phyloP scores from a whole-genome alignment of 1,140 invertebrate genomes.

The Maniola jurtina region DNA sequence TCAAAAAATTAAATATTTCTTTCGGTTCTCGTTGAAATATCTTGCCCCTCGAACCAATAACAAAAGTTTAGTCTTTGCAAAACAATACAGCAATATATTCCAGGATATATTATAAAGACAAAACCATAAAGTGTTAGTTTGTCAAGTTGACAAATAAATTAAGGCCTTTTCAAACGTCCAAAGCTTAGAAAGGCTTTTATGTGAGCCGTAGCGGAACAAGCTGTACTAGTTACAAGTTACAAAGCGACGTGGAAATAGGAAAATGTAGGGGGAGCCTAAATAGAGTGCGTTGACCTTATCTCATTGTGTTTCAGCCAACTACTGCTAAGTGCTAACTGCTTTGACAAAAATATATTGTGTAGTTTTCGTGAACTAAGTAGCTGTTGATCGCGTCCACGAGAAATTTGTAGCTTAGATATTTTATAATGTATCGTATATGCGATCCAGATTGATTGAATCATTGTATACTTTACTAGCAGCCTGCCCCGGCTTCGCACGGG shows the following conservation, averaged over 20 bases:
- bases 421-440: too few relatives aligned
- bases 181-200: conserved; percentile 8
- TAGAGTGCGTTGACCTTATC: conserved; percentile 51
- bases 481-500: too few relatives aligned
- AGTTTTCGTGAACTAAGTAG: background rate
- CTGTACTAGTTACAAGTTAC: background rate
- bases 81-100: conserved; percentile 1
- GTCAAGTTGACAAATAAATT: conserved; percentile 1
- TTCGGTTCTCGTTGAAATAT: background rate
- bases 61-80: background rate
- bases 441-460: too few relatives aligned
- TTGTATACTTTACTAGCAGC: too few relatives aligned
- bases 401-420: too few relatives aligned
- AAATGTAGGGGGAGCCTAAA: conserved; percentile 53
- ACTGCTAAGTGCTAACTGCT: background rate
- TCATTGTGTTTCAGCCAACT: conserved; percentile 12
- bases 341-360: background rate
- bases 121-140: background rate
- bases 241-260: conserved; percentile 56
- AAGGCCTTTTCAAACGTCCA: conserved; percentile 7
- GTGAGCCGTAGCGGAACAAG: conserved; percentile 17
- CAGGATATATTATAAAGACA: background rate
- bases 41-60: background rate
- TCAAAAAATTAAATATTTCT: too few relatives aligned
- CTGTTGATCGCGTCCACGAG: too few relatives aligned